phyloP scores from a whole-genome alignment of 2,888 invertebrate genomes.

The Eugnorisma glareosa region DNA sequence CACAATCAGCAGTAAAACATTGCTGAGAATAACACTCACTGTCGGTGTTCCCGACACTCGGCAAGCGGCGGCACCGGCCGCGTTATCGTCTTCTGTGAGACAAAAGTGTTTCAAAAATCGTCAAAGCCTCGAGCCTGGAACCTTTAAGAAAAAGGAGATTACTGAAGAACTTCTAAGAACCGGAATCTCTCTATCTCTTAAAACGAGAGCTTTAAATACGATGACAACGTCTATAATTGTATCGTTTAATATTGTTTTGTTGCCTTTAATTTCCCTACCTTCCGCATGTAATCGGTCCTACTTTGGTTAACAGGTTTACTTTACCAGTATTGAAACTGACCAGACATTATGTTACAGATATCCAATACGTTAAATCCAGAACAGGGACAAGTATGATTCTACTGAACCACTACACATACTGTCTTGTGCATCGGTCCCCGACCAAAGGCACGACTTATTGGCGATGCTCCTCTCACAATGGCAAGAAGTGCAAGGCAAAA shows the following conservation, averaged over 20 bases:
- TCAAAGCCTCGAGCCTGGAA: too few relatives aligned
- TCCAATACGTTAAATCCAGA: constrained; percentile 53
- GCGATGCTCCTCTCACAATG: constrained; percentile 58
- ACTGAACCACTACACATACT: constrained; percentile 51
- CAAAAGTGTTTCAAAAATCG: too few relatives aligned
- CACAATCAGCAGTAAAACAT: neutral
- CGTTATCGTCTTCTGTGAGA: neutral
- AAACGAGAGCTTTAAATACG: too few relatives aligned
- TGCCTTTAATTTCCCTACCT: too few relatives aligned
- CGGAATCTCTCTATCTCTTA: too few relatives aligned
- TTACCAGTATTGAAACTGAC: neutral
- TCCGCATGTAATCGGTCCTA: too few relatives aligned
- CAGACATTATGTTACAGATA: constrained; percentile 22
- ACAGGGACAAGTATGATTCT: constrained; percentile 34
- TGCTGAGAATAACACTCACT: neutral
- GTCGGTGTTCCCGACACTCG: neutral
- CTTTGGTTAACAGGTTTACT: constrained; percentile 7
- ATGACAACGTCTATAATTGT: too few relatives aligned
- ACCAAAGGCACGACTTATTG: constrained; percentile 44
- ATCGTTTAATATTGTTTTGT: too few relatives aligned
- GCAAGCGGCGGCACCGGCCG: neutral
- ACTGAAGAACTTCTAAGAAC: too few relatives aligned
- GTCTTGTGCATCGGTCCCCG: constrained; percentile 18
- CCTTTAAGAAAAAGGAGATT: too few relatives aligned
- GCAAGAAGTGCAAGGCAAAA: constrained; percentile 59